Percentiles rank a stretch among this genome's conserved stretches.
Evolutionary conservation across 37 sponge, comb jelly and placozoan species (phyloP).

Genomic region (Diacarnus erythraeanus): DNA sequence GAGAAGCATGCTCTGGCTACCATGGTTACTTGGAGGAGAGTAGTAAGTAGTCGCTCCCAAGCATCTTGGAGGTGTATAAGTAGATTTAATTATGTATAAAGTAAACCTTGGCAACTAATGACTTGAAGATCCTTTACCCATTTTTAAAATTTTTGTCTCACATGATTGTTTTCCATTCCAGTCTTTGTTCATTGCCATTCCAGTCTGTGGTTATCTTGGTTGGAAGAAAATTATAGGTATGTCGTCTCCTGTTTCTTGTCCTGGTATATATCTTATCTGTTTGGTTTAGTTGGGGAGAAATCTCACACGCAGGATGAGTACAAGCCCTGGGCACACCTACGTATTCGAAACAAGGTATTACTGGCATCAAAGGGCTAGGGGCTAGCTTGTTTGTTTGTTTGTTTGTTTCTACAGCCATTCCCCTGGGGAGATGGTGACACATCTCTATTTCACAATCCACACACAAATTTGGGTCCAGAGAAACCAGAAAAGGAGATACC

Average conservation of each 20-base stretch:
- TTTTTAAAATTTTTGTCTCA: no score
- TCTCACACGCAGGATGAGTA: constrained; percentile 15
- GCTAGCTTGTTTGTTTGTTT: neutral
- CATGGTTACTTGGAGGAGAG: constrained; percentile 28
- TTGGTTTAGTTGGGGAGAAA: neutral
- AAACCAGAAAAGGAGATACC: neutral
- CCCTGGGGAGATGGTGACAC: constrained; percentile 74
- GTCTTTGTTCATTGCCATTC: constrained; percentile 49
- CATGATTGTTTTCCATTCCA: neutral
- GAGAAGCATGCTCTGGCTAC: constrained; percentile 17
- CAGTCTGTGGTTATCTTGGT: constrained; percentile 32
- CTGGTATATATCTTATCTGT: neutral
- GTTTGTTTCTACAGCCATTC: constrained; percentile 45
- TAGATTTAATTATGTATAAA: no score
- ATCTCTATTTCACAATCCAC: constrained; percentile 61
- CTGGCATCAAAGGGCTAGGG: neutral
- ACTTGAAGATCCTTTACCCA: no score
- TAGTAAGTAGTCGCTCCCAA: neutral
- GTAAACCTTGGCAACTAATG: no score
- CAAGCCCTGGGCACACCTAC: constrained; percentile 43
- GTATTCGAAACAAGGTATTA: constrained; percentile 57
- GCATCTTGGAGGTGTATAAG: neutral
- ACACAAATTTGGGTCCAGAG: constrained; percentile 51
- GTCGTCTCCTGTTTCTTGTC: neutral
- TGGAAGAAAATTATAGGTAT: constrained; percentile 49